Base-by-base conservation (phyloP, 2,797 vertebrate genomes). In the Syngnathus acus region DNA sequence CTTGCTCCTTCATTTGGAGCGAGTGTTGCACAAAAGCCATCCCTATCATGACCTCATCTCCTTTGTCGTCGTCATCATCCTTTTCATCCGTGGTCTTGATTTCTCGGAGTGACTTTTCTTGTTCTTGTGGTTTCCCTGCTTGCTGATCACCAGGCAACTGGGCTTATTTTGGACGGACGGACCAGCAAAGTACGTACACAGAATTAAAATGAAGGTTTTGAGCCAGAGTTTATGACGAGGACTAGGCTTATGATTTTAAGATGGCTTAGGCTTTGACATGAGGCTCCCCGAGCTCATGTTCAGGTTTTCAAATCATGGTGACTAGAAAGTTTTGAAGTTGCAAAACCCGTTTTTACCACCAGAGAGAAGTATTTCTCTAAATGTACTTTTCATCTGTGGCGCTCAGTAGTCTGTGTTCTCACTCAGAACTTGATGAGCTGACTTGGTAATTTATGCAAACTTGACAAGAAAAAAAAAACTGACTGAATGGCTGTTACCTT, bases 121-220 rank as follows among this genome's bases (percentile, higher is more conserved):
- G 55, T 70, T 45, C 47, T 2, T 7, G 53, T 62, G 63, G 66
- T 65, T 48, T 65, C 89, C 87, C 89, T 92, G 77, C 84, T 79
- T 88, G 81, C 87, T 82, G 81, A 65, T 84, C 90, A 68, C 80
- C 93, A 99, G 97, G 96, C 93, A 93, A 89, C 85, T 93, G 92
- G 92, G 86, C 81, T 78, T 97, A 94, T 94, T 96, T 98, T 82
- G 95, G 95, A 94, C 98, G 95, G 96, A 94, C 88, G 89, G 93
- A 96, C 72, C 93, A 92, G 79, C 93, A 93, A 89, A 93, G 97
- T 99, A 99, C 82, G 95, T 99, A 98, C 54, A 61, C 1, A 38
- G 14, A 37, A 8, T 19, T 48, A 6, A 48, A 48, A 48, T 17
- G 17, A 17, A 17, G 47, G 16, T 6, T 48, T 48, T 17, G 2